Base-by-base conservation (phyloP, 2,113 vertebrate genomes). In the Hoplias malabaricus region DNA sequence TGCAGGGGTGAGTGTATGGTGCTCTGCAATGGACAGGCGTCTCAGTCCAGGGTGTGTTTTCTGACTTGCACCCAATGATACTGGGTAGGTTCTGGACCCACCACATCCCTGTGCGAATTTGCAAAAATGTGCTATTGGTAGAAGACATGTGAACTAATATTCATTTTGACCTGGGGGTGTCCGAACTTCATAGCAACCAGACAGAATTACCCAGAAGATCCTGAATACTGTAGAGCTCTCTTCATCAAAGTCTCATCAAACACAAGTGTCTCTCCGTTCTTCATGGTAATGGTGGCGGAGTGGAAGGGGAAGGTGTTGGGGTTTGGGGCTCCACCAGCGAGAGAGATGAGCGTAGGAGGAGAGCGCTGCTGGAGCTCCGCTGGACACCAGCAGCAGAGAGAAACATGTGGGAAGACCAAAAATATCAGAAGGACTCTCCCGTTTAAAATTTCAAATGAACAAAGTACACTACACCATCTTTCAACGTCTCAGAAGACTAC, bases 171-270 rank as follows among this genome's bases (percentile, higher is more conserved):
- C n/a, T n/a, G n/a, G n/a, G n/a, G n/a, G n/a, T n/a, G n/a, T n/a
- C n/a, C n/a, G n/a, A n/a, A n/a, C n/a, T n/a, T n/a, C n/a, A n/a
- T n/a, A n/a, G n/a, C n/a, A n/a, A 50, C 46, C 12, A 21, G 31
- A 6, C 86, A 27, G 7, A 9, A 83, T 89, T 80, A 98, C 96
- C 97, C 98, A 3, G 78, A 85, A n/a, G 93, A 95, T 27, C 89
- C 84, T 0, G 96, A 96, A 89, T 99, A 97, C 82, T 99, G 96
- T 59, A 99, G 92, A 0, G 95, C 96, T 86, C 91, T 93, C 87
- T 94, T 94, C 94, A 98, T 96, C 21, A 81, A 2, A 0, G 87
- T 77, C 74, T 93, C 91, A 0, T 91, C 90, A 73, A 98, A 93
- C 2, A 87, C 88, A 82, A 98, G 1, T 1, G 79, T 42, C 0